Base-by-base conservation (phyloP, 35 echinoderm and acorn worm species). In the Anneissia japonica region DNA sequence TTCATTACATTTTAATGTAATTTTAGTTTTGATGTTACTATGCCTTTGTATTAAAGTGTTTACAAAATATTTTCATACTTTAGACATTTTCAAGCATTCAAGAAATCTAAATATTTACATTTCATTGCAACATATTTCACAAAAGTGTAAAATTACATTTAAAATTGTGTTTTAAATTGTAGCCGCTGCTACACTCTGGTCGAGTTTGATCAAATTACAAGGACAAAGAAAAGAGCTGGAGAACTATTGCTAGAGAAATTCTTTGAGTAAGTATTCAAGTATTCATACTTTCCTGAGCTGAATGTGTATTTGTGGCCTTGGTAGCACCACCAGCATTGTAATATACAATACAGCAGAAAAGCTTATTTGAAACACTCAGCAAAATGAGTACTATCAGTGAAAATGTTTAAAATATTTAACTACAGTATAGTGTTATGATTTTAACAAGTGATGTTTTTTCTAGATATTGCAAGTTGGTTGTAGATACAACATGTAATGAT, bases 401-500 rank as follows among this genome's bases (percentile, higher is more conserved):
- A n/a, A n/a, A n/a, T n/a, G n/a, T n/a, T n/a, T n/a, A n/a, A n/a
- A n/a, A n/a, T n/a, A n/a, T n/a, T n/a, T n/a, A n/a, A n/a, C n/a
- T n/a, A n/a, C n/a, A n/a, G n/a, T n/a, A n/a, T n/a, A n/a, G n/a
- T n/a, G n/a, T n/a, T n/a, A n/a, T n/a, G n/a, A n/a, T n/a, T n/a
- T n/a, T n/a, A n/a, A n/a, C n/a, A n/a, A n/a, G n/a, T n/a, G n/a
- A n/a, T n/a, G n/a, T 83, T 31, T 40, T 79, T 33, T 56, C 9
- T 40, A 99, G 96, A 33, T 99, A 91, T 75, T 99, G 92, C 35
- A 99, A 94, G 56, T 83, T 99, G 19, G 93, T 94, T 21, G 23
- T 99, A 41, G 92, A 99, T 16, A 97, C 88, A 46, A 94, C 92
- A 19, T 99, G 96, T 46, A 77, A 92, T 33, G 91, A 99, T 72